Evolutionary conservation across 2,888 invertebrate genomes (phyloP).

Genomic region (Drosophila quasianomalipes): DNA sequence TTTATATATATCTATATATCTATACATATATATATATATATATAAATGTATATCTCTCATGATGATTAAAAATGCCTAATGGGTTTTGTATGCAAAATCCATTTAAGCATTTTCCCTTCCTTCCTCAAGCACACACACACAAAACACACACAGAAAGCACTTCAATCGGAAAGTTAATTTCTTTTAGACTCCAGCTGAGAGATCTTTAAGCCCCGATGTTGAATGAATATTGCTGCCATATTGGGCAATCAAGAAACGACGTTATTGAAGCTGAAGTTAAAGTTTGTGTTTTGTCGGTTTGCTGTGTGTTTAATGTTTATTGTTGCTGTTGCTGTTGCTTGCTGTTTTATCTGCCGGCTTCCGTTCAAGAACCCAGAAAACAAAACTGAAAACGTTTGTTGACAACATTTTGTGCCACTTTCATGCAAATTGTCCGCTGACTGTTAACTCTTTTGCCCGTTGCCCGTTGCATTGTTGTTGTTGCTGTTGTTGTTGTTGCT

Average conservation of each 20-base stretch:
- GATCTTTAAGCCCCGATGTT: conserved; percentile 20
- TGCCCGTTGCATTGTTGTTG: conserved; percentile 10
- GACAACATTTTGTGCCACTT: conserved; percentile 74
- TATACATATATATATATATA: conserved; percentile 1
- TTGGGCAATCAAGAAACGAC: conserved; percentile 59
- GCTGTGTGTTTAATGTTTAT: conserved; percentile 7
- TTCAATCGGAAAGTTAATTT: conserved; percentile 72
- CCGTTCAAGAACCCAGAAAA: conserved; percentile 64
- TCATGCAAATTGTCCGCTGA: conserved; percentile 74
- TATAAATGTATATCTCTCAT: background rate
- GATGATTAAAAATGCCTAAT: conserved; percentile 65
- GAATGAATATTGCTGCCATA: conserved; percentile 58
- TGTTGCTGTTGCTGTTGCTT: conserved; percentile 25
- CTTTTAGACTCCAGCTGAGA: conserved; percentile 9
- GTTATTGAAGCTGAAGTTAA: conserved; percentile 43
- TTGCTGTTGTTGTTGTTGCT: conserved; percentile 2
- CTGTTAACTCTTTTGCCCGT: conserved; percentile 41
- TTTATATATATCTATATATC: background rate
- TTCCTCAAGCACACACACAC: conserved; percentile 19
- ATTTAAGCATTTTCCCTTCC: conserved; percentile 55
- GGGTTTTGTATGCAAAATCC: conserved; percentile 73
- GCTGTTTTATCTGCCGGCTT: conserved; percentile 61
- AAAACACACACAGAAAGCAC: conserved; percentile 38
- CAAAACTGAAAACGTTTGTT: conserved; percentile 49
- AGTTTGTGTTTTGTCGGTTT: conserved; percentile 41